phyloP scores from a whole-genome alignment of 2,797 vertebrate genomes.

The Dryobates pubescens region DNA sequence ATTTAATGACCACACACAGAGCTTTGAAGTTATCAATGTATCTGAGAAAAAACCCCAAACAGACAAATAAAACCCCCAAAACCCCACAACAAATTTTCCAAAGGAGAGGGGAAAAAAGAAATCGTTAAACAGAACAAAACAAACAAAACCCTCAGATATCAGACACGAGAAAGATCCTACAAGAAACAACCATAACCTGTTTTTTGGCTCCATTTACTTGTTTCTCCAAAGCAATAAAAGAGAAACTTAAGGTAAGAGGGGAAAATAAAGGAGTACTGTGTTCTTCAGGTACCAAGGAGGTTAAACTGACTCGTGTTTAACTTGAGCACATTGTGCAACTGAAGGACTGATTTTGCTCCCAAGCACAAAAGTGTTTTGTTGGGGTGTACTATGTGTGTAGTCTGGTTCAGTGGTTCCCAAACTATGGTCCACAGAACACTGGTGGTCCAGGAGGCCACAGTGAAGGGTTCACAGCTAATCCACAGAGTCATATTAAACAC shows the following conservation, averaged over 20 bases:
- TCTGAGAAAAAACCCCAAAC: neutral
- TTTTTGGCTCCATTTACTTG: neutral
- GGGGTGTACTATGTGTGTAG: slow-evolving; percentile 25
- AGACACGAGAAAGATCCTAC: neutral
- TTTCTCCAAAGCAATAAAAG: slow-evolving; percentile 11
- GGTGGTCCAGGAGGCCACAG: slow-evolving; percentile 58
- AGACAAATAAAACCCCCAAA: neutral
- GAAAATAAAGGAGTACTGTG: slow-evolving; percentile 9
- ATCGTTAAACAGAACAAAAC: too few species aligned
- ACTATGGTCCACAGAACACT: neutral
- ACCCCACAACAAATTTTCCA: neutral
- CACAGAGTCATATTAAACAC: slow-evolving; percentile 18
- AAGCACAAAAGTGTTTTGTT: neutral
- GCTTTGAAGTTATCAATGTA: neutral
- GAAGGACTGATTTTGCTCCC: neutral
- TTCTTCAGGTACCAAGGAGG: neutral
- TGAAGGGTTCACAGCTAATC: slow-evolving; percentile 30
- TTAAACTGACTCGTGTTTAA: neutral
- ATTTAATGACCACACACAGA: slow-evolving; percentile 49
- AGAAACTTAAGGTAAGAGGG: neutral
- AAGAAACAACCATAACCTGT: neutral
- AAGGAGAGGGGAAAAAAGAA: neutral
- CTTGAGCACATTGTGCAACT: neutral
- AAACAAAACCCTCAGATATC: neutral
- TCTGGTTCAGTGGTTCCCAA: slow-evolving; percentile 35